Evolutionary conservation across 2,113 vertebrate genomes (phyloP).

Genomic region (Symphodus melops): DNA sequence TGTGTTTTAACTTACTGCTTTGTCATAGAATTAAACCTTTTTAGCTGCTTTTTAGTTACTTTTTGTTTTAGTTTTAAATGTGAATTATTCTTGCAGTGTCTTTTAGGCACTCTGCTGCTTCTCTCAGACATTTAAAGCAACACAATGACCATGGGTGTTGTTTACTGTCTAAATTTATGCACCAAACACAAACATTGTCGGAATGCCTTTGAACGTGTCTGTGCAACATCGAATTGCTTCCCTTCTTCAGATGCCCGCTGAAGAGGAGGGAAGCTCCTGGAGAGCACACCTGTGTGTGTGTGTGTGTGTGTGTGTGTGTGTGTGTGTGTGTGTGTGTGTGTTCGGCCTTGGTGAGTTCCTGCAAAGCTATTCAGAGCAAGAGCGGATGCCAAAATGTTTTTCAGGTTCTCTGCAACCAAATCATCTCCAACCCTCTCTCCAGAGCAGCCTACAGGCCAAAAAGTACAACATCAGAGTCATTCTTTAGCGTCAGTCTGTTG

Average conservation of each 20-base stretch:
- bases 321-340: slow-evolving; percentile 66
- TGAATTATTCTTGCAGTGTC: slow-evolving; percentile 4
- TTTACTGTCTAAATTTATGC: slow-evolving; percentile 64
- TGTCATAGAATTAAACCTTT: background rate
- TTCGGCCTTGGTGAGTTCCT: slow-evolving; percentile 63
- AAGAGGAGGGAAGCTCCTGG: slow-evolving; percentile 55
- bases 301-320: slow-evolving; percentile 70
- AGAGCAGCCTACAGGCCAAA: slow-evolving; percentile 12
- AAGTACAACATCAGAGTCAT: slow-evolving; percentile 16
- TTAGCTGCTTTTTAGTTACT: background rate
- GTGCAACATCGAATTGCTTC: slow-evolving; percentile 59
- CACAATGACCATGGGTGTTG: slow-evolving; percentile 33
- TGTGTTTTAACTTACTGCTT: background rate
- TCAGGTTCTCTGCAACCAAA: slow-evolving; percentile 16
- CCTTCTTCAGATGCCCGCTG: slow-evolving; percentile 33
- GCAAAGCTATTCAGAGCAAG: slow-evolving; percentile 9
- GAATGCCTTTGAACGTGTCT: slow-evolving; percentile 77
- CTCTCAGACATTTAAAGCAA: slow-evolving; percentile 33
- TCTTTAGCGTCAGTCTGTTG: slow-evolving; percentile 23
- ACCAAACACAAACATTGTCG: slow-evolving; percentile 64
- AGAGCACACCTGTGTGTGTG: slow-evolving; percentile 71
- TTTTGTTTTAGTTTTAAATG: slow-evolving; percentile 6
- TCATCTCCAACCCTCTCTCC: slow-evolving; percentile 3
- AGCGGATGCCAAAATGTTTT: slow-evolving; percentile 25
- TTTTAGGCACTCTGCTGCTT: slow-evolving; percentile 1